Conservation (phyloP, 2,888 invertebrate genomes). For the Temnothorax unifasciatus region DNA sequence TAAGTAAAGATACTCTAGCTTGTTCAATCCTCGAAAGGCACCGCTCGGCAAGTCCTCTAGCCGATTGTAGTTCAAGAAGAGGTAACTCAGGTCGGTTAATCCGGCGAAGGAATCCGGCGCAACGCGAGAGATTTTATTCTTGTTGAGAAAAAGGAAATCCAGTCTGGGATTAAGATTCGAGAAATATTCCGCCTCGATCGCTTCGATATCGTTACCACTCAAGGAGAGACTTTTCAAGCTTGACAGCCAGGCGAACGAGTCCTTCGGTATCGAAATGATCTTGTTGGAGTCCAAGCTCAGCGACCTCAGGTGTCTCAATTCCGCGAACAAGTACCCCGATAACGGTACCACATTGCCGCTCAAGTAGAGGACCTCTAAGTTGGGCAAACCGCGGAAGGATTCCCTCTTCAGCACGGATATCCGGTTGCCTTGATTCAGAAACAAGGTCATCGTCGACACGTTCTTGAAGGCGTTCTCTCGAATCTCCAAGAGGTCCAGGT, state of each 20-base stretch:
- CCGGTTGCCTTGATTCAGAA: conserved; percentile 63
- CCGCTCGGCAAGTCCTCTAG: conserved; percentile 79
- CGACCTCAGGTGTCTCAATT: conserved; percentile 82
- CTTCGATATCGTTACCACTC: conserved; percentile 84
- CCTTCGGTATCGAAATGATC: conserved; percentile 82
- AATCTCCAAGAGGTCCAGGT: conserved; percentile 70
- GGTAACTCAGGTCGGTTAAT: too few species aligned
- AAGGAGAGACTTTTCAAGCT: conserved; percentile 84
- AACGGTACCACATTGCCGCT: too few species aligned
- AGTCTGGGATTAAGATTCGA: too few species aligned
- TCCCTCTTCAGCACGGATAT: conserved; percentile 64
- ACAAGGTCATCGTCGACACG: conserved; percentile 53
- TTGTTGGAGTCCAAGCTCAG: conserved; percentile 81
- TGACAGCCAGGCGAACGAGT: conserved; percentile 84
- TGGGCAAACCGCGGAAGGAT: too few species aligned
- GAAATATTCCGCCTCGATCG: conserved; percentile 77
- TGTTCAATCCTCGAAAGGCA: conserved; percentile 77
- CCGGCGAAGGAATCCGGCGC: too few species aligned
- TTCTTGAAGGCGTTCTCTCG: conserved; percentile 69
- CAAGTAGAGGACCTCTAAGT: too few species aligned
- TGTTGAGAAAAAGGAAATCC: too few species aligned
- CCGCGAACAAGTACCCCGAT: too few species aligned
- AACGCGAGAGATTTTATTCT: too few species aligned
- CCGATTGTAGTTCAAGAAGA: too few species aligned
- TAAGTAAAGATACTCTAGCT: conserved; percentile 83